Evolutionary conservation across 1,140 invertebrate genomes (phyloP).

Genomic region (Pteromalus puparum): DNA sequence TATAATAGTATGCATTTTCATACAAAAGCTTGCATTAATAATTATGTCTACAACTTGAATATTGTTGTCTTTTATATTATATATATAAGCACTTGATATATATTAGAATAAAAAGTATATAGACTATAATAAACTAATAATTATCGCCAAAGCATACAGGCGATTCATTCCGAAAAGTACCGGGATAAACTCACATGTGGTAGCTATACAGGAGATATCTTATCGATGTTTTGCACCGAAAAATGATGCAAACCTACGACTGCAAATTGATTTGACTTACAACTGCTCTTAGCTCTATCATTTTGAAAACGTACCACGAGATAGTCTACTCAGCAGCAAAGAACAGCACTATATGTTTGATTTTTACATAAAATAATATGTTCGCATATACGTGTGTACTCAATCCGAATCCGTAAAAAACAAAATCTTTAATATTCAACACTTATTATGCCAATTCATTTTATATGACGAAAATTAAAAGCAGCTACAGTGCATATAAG

Average conservation of each 20-base stretch:
- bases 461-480: too few species aligned
- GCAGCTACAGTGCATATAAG: background rate
- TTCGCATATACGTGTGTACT: too few species aligned
- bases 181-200: constrained; percentile 63
- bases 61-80: too few species aligned
- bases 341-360: background rate
- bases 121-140: constrained; percentile 3
- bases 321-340: background rate
- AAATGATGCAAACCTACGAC: constrained; percentile 66
- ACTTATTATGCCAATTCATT: background rate
- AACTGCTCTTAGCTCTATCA: background rate
- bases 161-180: constrained; percentile 56
- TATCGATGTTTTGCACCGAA: constrained; percentile 64
- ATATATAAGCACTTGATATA: background rate
- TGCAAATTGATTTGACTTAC: constrained; percentile 53
- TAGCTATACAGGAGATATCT: constrained; percentile 61
- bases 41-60: too few species aligned
- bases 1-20: background rate
- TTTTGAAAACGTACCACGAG: constrained; percentile 17
- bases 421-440: background rate
- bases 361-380: too few species aligned
- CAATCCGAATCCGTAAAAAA: background rate
- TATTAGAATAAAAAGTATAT: background rate
- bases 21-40: too few species aligned
- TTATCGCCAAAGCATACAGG: constrained; percentile 31